phyloP scores from a whole-genome alignment of 2,113 vertebrate genomes.

The Serilophus lunatus region DNA sequence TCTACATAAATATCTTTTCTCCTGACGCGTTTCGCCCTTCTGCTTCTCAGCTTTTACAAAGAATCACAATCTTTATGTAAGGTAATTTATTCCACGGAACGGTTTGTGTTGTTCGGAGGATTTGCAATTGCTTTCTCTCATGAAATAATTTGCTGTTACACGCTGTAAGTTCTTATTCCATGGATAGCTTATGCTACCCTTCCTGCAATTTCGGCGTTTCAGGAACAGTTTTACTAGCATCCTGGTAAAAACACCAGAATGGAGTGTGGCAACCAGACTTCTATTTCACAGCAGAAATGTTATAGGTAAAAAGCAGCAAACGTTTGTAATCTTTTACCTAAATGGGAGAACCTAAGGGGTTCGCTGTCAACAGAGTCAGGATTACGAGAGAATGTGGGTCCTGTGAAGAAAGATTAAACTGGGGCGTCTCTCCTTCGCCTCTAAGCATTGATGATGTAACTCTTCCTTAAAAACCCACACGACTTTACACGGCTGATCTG shows the following conservation, averaged over 20 bases:
- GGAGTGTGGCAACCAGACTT: not conserved
- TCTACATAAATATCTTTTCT: not conserved
- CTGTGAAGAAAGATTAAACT: not conserved
- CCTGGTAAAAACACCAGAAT: not conserved
- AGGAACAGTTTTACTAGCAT: not conserved
- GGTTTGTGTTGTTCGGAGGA: not conserved
- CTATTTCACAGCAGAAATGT: not conserved
- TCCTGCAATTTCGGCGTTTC: not conserved
- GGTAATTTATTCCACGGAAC: not conserved
- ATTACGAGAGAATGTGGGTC: not conserved
- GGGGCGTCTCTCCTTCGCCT: not conserved
- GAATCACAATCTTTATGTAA: not conserved
- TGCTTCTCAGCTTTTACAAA: not conserved
- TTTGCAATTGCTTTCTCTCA: not conserved
- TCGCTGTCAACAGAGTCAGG: not conserved
- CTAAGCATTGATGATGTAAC: not conserved
- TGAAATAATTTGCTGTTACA: not conserved
- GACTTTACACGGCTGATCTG: accelerated
- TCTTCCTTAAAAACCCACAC: not conserved
- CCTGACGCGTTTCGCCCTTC: not conserved
- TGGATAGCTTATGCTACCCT: not conserved
- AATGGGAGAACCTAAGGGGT: not conserved
- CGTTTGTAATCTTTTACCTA: not conserved
- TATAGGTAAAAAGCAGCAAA: not conserved
- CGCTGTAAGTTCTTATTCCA: not conserved